These are phyloP conservation scores for Euura saliciscinereae DNA, from an alignment of 1,140 invertebrate genomes.

Conservation along the genomic window DNA sequence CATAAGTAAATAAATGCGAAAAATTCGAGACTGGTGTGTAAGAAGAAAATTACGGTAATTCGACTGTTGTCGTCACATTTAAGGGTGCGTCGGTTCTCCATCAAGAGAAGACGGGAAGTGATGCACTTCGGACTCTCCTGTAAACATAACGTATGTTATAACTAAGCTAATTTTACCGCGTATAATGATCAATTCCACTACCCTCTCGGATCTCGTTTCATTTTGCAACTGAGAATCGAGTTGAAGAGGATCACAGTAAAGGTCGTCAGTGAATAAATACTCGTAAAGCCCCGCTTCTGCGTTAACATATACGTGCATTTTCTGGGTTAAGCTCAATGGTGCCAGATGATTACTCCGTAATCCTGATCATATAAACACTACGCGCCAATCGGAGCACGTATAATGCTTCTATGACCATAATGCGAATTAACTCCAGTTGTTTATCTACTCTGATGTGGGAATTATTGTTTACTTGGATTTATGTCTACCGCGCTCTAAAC, in stretches of 20 bases:
- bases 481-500: neutral
- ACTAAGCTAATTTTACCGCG: no score
- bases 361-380: neutral
- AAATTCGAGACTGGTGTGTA: no score
- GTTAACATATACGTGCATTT: neutral
- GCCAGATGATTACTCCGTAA: constrained; percentile 4
- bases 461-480: neutral
- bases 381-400: neutral
- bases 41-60: no score
- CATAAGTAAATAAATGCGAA: no score
- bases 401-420: neutral
- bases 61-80: no score
- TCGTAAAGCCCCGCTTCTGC: neutral
- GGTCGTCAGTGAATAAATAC: neutral
- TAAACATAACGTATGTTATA: no score
- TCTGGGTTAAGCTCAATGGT: neutral
- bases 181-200: no score
- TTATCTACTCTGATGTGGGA: neutral
- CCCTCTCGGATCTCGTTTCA: no score
- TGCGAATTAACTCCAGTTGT: neutral
- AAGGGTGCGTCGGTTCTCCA: no score
- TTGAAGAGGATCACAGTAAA: neutral
- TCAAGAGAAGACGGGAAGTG: no score
- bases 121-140: no score
- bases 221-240: neutral